phyloP scores from a whole-genome alignment of 1,140 invertebrate genomes.

The Brachionus paranguensis region DNA sequence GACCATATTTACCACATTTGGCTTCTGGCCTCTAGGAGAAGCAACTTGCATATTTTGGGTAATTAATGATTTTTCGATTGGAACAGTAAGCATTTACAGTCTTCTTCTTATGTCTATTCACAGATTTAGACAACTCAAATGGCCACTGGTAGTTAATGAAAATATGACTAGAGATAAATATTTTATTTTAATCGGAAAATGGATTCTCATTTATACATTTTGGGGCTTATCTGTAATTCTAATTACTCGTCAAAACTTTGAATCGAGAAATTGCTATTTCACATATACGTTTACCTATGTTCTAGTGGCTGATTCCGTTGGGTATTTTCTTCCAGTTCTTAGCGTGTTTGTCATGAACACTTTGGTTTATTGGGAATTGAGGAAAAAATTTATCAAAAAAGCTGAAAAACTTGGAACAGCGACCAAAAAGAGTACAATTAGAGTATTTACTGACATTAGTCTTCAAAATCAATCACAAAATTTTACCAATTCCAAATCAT shows the following conservation, averaged over 20 bases:
- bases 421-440: neutral
- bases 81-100: conserved; percentile 59
- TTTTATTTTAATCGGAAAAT: neutral
- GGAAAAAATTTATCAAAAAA: neutral
- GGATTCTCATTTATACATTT: conserved; percentile 19
- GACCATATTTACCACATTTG: conserved; percentile 41
- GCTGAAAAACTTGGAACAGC: neutral
- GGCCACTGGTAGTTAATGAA: conserved; percentile 62
- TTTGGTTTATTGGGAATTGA: neutral
- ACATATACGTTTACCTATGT: neutral
- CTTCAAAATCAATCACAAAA: neutral
- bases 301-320: neutral
- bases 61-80: conserved; percentile 37
- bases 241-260: neutral
- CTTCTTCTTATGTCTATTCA: conserved; percentile 72
- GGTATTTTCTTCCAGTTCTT: neutral
- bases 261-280: neutral
- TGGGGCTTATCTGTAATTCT: conserved; percentile 1
- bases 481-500: neutral
- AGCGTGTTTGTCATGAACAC: neutral
- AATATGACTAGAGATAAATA: conserved; percentile 14
- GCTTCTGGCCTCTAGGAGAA: conserved; percentile 40
- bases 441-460: neutral
- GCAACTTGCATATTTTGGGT: conserved; percentile 37
- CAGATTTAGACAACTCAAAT: conserved; percentile 74